Evolutionary conservation across 2,888 invertebrate genomes (phyloP), one percentile per base, ranked within the genome.

Genomic region (Drosophila prostipennis): DNA sequence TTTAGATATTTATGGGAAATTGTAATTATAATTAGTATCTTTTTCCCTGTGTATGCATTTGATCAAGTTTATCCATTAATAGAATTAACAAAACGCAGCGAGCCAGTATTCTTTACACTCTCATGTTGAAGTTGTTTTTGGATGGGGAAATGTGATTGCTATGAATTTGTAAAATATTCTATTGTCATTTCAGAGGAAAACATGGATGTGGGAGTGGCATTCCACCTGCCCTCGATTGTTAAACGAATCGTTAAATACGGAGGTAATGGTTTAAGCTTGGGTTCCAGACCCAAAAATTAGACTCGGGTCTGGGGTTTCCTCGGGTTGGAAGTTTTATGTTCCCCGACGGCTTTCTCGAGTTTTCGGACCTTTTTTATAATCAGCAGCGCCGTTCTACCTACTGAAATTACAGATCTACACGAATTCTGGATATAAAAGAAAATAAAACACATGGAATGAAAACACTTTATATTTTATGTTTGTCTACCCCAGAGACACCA

Each of bases 181-280:
- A 55, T 55, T 56, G 32, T 45, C 43, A n/a, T 37, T 26, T 36
- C 29, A 37, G 19, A 0, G 29, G 43, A 7, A 16, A 23, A 8
- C 54, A 23, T 14, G 2, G 0, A 3, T 29, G 29, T 8, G 13
- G 10, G 10, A 29, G 45, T 14, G n/a, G 10, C 14, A 5, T 51
- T 60, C 39, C 76, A 70, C 69, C 73, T 76, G 70, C 26, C 64
- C 72, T 63, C 54, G 61, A 53, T 72, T 73, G 77, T 72, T 72
- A 70, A 80, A 64, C 61, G 71, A 72, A 81, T 81, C 85, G 74
- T 81, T 81, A 79, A 84, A 72, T 64, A 61, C 57, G 40, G 29
- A 68, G 78, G 64, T 81, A 74, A 80, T 74, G 78, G 67, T 76
- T 72, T 7, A 68, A 76, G 64, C 60, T 61, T 58, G 53, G 26